Base-by-base conservation (phyloP, 1,140 invertebrate species). In the Drosophila mauritiana region DNA sequence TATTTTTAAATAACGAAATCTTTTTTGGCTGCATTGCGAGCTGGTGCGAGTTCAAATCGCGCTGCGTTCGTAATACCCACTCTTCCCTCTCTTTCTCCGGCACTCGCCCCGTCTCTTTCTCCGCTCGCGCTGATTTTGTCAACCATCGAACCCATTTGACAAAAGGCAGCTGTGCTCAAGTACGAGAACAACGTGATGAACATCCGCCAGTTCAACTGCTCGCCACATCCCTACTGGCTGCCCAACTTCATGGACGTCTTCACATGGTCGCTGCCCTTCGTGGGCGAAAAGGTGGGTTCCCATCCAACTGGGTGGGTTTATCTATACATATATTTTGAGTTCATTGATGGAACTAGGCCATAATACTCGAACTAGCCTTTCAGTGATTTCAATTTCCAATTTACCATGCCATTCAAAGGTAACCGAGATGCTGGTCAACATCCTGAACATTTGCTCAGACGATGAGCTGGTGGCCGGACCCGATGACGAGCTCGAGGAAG, bases 121-220 rank as follows among this genome's bases (percentile, higher is more conserved):
- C 49, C 55, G 57, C 58, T 56, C 52, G 58, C 53, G 73, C 48
- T 48, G 46, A 54, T 58, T 70, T 74, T 88, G 84, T 90, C 84
- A 84, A 88, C 75, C 63, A 57, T 59, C 56, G 42, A 68, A 80
- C 59, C 68, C 84, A 73, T 88, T 91, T 92, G 79, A 91, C 93
- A 93, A 59, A 93, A 96, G 96, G 99, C 99, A 93, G 99, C 99
- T 92, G 99, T 99, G 93, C 95, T 99, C 91, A 99, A 99, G 94
- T 99, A 99, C 95, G 99, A 99, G 95, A 99, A 99, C 94, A 99
- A 99, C 94, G 99, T 99, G 82, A 99, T 99, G 99, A 99, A 99
- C 93, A 99, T 99, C 92, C 96, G 99, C 92, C 99, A 99, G 94
- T 99, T 99, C 94, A 99, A 99, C 93, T 99, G 98, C 94, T 99